Evolutionary conservation across 2,797 vertebrate species (phyloP).

Genomic region (Otolemur crassicaudatus): DNA sequence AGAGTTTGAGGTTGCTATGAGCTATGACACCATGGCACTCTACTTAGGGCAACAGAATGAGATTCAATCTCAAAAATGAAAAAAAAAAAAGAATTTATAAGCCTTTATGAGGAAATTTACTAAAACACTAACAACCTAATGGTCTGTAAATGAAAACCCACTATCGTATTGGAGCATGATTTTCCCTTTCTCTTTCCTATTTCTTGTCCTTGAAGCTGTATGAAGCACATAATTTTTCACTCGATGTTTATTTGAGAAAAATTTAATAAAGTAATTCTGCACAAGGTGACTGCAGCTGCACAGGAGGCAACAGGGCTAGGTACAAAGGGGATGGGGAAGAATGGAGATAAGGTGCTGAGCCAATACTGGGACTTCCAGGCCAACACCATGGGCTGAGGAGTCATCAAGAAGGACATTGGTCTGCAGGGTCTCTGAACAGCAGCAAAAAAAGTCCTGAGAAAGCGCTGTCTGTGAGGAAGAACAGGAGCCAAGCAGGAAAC

Average conservation of each 20-base stretch:
- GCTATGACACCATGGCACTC: too few relatives aligned
- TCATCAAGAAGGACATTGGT: background rate
- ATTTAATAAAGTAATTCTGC: background rate
- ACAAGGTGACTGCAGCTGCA: background rate
- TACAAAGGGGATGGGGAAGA: background rate
- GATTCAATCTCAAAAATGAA: too few relatives aligned
- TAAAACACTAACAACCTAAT: background rate
- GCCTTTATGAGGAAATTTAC: background rate
- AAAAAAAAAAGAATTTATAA: background rate
- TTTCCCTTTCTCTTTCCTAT: background rate
- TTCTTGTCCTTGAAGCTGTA: background rate
- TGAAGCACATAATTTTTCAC: background rate
- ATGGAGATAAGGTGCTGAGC: rapidly evolving
- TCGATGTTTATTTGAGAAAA: conserved; percentile 6
- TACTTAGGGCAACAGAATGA: too few relatives aligned
- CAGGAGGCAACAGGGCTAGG: too few relatives aligned
- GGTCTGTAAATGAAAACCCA: background rate
- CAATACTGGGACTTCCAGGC: background rate
- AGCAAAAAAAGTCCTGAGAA: too few relatives aligned
- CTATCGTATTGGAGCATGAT: background rate
- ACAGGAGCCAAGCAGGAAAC: rapidly evolving
- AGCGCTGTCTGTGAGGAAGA: background rate
- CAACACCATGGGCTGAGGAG: too few relatives aligned
- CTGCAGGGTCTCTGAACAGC: background rate
- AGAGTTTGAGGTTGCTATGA: too few relatives aligned